Conservation (phyloP, 2,113 vertebrate genomes). For the Hippoglossus stenolepis region DNA sequence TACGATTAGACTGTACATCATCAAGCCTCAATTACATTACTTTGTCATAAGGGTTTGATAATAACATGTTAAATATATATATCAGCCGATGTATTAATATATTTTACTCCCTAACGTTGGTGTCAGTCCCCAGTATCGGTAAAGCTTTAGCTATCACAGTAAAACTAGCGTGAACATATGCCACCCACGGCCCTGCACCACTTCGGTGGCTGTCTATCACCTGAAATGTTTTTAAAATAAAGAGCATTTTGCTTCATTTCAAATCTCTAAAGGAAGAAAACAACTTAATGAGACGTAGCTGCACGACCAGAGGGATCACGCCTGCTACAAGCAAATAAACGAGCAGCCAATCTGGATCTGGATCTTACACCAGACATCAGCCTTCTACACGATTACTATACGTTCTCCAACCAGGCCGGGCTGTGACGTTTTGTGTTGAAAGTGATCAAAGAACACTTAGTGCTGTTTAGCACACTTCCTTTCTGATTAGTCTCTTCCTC, state of each 20-base stretch:
- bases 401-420: neutral
- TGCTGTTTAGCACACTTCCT: slow-evolving; percentile 23
- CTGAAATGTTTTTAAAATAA: neutral
- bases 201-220: too few relatives aligned
- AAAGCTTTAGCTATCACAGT: too few relatives aligned
- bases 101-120: too few relatives aligned
- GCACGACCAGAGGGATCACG: neutral
- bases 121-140: too few relatives aligned
- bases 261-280: too few relatives aligned
- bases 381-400: neutral
- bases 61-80: too few relatives aligned
- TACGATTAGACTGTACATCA: too few relatives aligned
- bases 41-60: too few relatives aligned
- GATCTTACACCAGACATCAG: neutral
- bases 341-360: neutral
- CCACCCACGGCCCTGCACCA: neutral
- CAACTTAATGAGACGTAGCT: neutral
- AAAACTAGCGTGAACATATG: too few relatives aligned
- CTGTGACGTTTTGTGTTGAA: neutral
- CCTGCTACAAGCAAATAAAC: neutral
- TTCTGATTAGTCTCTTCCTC: slow-evolving; percentile 30
- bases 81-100: too few relatives aligned
- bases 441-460: slow-evolving; percentile 1
- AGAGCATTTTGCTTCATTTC: too few relatives aligned
- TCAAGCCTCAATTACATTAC: too few relatives aligned